These are phyloP conservation scores for Parnassius smintheus DNA, from an alignment of 2,888 invertebrate genomes.

Conservation along the genomic window DNA sequence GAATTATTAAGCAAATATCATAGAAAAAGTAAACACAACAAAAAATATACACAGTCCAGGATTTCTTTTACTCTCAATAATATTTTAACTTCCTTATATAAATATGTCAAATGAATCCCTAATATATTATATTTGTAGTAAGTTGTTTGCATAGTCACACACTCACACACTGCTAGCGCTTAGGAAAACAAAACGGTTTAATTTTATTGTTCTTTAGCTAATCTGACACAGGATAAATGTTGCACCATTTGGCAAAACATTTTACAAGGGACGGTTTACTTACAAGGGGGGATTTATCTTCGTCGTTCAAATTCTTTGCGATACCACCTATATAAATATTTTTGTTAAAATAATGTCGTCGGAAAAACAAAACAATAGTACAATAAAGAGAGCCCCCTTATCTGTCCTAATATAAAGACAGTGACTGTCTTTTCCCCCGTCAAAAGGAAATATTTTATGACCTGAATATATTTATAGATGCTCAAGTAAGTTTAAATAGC, in stretches of 20 bases:
- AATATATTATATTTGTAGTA: conserved; percentile 8
- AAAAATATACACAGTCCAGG: too few relatives aligned
- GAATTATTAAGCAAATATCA: too few relatives aligned
- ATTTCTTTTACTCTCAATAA: too few relatives aligned
- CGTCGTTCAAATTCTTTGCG: conserved; percentile 16
- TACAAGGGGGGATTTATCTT: conserved; percentile 21
- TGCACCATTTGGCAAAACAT: conserved; percentile 19
- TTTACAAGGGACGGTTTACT: conserved; percentile 19
- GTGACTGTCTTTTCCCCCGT: conserved; percentile 31
- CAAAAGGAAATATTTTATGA: conserved; percentile 23
- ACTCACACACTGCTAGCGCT: conserved; percentile 2
- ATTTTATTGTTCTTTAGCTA: conserved; percentile 22
- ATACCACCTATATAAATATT: conserved; percentile 22
- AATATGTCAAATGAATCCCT: conserved; percentile 1
- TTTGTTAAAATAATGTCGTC: conserved; percentile 24
- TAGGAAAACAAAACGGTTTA: conserved; percentile 16
- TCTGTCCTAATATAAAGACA: conserved; percentile 37
- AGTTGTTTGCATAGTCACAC: conserved; percentile 1
- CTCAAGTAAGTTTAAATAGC: conserved; percentile 9
- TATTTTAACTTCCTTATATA: too few relatives aligned
- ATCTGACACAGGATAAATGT: conserved; percentile 27
- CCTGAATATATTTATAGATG: conserved; percentile 29
- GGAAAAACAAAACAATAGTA: conserved; percentile 30
- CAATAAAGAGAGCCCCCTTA: conserved; percentile 36
- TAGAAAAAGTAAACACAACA: too few relatives aligned